phyloP scores from a whole-genome alignment of 1,140 invertebrate genomes.

The Eueides isabella region DNA sequence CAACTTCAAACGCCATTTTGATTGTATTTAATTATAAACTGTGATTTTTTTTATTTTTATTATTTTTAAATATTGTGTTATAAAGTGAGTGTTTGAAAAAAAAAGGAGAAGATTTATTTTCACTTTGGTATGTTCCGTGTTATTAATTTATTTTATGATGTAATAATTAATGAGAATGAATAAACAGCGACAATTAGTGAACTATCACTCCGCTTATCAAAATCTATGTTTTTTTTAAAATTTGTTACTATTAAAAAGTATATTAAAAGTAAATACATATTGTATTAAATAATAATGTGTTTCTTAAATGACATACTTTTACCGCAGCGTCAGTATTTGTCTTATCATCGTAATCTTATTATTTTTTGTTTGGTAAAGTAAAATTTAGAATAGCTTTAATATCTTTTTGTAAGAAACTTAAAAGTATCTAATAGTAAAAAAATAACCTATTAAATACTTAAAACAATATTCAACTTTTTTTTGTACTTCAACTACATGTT shows the following conservation, averaged over 20 bases:
- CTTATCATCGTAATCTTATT: background rate
- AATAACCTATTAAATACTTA: too few relatives aligned
- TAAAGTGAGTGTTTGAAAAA: constrained; percentile 49
- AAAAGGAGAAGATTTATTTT: constrained; percentile 52
- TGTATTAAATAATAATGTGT: background rate
- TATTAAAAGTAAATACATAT: background rate
- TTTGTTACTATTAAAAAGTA: background rate
- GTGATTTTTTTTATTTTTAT: constrained; percentile 11
- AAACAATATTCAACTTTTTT: too few relatives aligned
- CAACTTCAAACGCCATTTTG: constrained; percentile 34
- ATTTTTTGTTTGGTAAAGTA: background rate
- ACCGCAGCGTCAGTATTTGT: background rate
- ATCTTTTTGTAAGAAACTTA: background rate
- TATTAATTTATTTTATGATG: background rate
- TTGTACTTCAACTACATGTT: too few relatives aligned
- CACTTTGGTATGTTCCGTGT: background rate
- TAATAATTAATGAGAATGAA: background rate
- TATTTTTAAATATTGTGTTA: constrained; percentile 42
- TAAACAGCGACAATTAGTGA: too few relatives aligned
- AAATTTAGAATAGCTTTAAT: background rate
- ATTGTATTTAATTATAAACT: constrained; percentile 1
- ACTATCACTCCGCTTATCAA: too few relatives aligned
- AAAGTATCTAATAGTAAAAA: too few relatives aligned
- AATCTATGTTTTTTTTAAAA: too few relatives aligned
- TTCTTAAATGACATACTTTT: constrained; percentile 6